phyloP scores from a whole-genome alignment of 1,140 invertebrate genomes.

The Drosophila sechellia region DNA sequence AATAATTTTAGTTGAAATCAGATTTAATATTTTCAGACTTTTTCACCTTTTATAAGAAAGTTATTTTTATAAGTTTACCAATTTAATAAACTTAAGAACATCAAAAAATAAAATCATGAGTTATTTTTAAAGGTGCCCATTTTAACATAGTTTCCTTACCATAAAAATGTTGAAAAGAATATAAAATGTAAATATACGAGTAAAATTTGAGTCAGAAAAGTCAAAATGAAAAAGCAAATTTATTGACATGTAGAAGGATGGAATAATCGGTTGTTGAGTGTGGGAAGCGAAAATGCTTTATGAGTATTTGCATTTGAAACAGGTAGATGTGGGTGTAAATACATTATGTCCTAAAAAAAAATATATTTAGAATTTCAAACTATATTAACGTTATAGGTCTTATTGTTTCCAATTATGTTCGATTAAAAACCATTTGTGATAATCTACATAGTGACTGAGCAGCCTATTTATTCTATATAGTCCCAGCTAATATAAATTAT shows the following conservation, averaged over 20 bases:
- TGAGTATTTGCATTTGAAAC: no score
- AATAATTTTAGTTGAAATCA: no score
- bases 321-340: neutral
- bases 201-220: neutral
- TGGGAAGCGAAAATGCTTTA: conserved; percentile 1
- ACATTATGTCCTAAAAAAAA: neutral
- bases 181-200: neutral
- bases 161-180: neutral
- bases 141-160: neutral
- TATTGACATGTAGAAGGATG: neutral
- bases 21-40: no score
- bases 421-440: neutral
- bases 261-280: neutral
- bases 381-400: neutral
- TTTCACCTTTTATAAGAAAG: no score
- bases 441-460: neutral
- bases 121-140: neutral
- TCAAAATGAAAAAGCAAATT: neutral
- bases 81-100: no score
- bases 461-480: neutral
- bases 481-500: neutral
- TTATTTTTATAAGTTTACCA: neutral
- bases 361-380: neutral
- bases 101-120: neutral
- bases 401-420: neutral